Evolutionary conservation across 1,140 invertebrate species (phyloP).

Genomic region (Megalopta genalis): DNA sequence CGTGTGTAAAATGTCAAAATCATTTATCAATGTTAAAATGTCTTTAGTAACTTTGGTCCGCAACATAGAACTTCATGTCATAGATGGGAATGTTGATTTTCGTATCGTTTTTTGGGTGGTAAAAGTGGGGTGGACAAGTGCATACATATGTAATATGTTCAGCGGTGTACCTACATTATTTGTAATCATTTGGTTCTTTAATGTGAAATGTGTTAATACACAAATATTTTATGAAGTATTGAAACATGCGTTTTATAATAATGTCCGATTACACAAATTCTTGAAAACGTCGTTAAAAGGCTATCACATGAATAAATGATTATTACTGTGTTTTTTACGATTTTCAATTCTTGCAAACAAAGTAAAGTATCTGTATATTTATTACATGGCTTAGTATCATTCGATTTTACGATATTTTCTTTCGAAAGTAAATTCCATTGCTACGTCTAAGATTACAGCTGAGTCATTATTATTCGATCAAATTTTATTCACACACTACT

Average conservation of each 20-base stretch:
- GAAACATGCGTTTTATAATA: conserved; percentile 11
- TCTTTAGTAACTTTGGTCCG: too few species aligned
- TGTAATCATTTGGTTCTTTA: conserved; percentile 9
- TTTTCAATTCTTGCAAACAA: conserved; percentile 13
- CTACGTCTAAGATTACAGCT: neutral
- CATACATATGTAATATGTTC: too few species aligned
- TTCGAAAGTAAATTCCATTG: neutral
- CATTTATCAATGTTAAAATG: too few species aligned
- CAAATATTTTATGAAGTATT: conserved; percentile 8
- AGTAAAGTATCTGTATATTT: neutral
- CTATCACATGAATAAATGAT: neutral
- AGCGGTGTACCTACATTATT: neutral
- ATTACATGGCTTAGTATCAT: neutral
- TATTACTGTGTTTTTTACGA: conserved; percentile 5
- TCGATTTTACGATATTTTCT: neutral
- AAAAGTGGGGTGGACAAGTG: too few species aligned
- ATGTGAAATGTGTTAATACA: neutral
- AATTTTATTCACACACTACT: neutral
- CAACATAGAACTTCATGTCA: too few species aligned
- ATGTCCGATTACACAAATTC: conserved; percentile 11
- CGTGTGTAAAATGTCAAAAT: too few species aligned
- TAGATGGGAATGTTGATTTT: too few species aligned
- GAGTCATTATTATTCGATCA: neutral
- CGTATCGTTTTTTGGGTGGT: too few species aligned
- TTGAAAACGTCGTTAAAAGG: neutral